Evolutionary conservation across 2,888 invertebrate species (phyloP).

Genomic region (Dyspetes luteomarginatus): DNA sequence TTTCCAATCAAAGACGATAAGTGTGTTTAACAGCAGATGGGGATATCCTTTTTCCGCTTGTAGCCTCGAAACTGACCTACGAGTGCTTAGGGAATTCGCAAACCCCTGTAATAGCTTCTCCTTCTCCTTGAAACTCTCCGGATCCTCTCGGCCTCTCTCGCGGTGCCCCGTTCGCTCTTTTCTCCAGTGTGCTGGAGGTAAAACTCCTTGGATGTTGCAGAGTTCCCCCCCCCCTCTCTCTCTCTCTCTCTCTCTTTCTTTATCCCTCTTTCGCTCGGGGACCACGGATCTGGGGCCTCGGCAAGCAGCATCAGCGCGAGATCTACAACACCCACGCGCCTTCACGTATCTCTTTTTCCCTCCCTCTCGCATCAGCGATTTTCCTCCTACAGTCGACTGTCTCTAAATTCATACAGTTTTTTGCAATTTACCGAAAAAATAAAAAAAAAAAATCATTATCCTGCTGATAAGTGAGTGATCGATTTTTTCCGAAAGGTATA

Average conservation of each 20-base stretch:
- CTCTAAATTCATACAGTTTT: neutral
- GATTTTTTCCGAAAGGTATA: no score
- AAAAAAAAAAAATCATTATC: no score
- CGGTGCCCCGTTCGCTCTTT: constrained; percentile 1
- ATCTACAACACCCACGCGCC: constrained; percentile 25
- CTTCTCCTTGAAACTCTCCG: constrained; percentile 5
- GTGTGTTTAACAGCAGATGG: constrained; percentile 30
- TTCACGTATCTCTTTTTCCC: constrained; percentile 11
- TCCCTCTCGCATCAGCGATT: neutral
- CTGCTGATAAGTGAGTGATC: no score
- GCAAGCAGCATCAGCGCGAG: constrained; percentile 4
- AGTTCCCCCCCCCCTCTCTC: no score
- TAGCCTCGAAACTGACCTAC: constrained; percentile 63
- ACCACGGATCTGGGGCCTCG: neutral
- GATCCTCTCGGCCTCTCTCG: constrained; percentile 7
- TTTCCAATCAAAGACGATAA: constrained; percentile 50
- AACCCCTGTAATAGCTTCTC: constrained; percentile 54
- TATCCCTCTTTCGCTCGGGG: no score
- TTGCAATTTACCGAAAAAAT: no score
- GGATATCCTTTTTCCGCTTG: constrained; percentile 45
- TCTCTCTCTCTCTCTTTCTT: no score
- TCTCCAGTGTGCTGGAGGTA: neutral
- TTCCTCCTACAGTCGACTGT: constrained; percentile 9
- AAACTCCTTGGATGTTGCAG: constrained; percentile 42
- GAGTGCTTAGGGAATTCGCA: constrained; percentile 54